Evolutionary conservation across 1,140 invertebrate species (phyloP).

Genomic region (Trichonephila clavata): DNA sequence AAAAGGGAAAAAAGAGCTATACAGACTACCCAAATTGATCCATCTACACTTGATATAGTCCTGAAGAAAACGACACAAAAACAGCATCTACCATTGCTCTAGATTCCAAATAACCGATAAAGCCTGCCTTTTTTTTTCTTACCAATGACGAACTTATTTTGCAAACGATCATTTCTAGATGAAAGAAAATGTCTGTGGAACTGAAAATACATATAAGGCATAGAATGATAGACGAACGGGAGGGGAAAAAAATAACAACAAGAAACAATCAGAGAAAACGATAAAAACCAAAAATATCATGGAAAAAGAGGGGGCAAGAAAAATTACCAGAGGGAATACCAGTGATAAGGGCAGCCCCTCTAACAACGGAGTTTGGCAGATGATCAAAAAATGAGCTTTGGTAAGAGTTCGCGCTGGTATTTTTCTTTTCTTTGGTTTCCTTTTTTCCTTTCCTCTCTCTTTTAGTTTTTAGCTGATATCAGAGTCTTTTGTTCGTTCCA

Average conservation of each 20-base stretch:
- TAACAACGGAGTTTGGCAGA: not conserved
- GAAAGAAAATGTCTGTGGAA: constrained; percentile 28
- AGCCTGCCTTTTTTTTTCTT: not conserved
- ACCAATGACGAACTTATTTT: constrained; percentile 40
- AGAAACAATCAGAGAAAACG: constrained; percentile 29
- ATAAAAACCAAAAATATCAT: constrained; percentile 36
- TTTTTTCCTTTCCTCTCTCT: not conserved
- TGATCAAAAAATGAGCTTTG: constrained; percentile 51
- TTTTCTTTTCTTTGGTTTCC: not conserved
- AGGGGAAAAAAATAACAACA: not conserved
- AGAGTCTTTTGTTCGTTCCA: constrained; percentile 46
- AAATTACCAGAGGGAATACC: constrained; percentile 35
- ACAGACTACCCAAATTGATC: constrained; percentile 17
- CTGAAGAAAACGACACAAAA: constrained; percentile 23
- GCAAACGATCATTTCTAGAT: constrained; percentile 30
- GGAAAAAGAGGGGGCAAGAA: constrained; percentile 8
- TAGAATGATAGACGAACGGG: constrained; percentile 14
- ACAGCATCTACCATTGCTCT: not conserved
- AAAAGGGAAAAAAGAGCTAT: not conserved
- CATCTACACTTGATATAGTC: constrained; percentile 1
- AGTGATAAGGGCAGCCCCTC: constrained; percentile 28
- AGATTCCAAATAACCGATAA: constrained; percentile 40
- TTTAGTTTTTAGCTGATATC: constrained; percentile 36
- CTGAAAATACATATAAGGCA: constrained; percentile 27
- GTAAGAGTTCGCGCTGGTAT: constrained; percentile 21